Base-by-base conservation (phyloP, 2,888 invertebrate species). In the Callyntrura sp. region DNA sequence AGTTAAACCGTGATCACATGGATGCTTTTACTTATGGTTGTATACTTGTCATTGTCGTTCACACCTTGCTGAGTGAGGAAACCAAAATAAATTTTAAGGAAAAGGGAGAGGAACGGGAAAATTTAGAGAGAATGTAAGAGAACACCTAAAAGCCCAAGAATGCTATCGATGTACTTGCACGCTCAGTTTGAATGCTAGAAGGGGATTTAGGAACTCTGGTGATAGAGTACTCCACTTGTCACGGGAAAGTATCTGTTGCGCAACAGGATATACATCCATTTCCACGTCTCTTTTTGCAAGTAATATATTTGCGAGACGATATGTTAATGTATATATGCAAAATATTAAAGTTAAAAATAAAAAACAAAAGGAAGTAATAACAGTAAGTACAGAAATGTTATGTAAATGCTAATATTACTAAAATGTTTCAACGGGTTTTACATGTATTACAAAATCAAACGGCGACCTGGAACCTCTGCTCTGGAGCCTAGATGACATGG, bases 1-100 rank as follows among this genome's bases (percentile, higher is more conserved):
- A 85, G 82, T 73, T 85, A 90, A 90, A 68, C 85, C 86, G 48
- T 85, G 85, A 55, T 60, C 70, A 28, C 45, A 65, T 85, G 51
- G 20, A 60, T 60, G 48, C 57, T 73, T 20, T 48, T 57, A 20
- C 65, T 57, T 43, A 73, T 35, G 45, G 35, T 48, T 81, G 28
- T 60, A 45, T 55, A 43, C 23, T 65, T 78, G 73, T 81, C 86
- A 86, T 79, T 79, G 65, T 86, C 65, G 60, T 68, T 79, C 78
- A 48, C 85, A 73, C 23, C 85, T 60, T 17, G 20, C 23, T 17
- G 57, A 55, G 55, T 25, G 51, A 73, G 78, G 25, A 55, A 78
- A 78, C 78, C 25, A 28, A 28, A 17, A 55, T 78, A 78, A 55
- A 78, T 78, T 73, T 55, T 28, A 55, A 55, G 70, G 73, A 73